These are phyloP conservation scores for Sycophaga agraensis DNA, from an alignment of 1,140 invertebrate genomes.

Conservation along the genomic window DNA sequence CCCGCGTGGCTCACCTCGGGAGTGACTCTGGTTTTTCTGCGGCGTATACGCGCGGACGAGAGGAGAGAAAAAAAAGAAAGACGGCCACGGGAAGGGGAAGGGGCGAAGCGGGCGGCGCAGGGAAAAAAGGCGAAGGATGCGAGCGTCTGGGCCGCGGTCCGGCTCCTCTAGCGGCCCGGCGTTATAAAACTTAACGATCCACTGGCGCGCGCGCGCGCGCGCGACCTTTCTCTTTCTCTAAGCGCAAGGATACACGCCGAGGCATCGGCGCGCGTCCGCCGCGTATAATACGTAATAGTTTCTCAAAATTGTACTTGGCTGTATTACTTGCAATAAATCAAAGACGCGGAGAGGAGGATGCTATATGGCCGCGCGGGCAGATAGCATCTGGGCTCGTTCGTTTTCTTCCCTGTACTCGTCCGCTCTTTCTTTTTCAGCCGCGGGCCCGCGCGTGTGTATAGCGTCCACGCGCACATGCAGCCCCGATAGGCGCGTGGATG, in stretches of 20 bases:
- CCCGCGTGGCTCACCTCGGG: neutral
- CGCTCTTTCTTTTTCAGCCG: neutral
- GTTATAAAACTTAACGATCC: conserved; percentile 27
- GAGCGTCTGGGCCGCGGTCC: neutral
- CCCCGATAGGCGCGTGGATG: too few relatives aligned
- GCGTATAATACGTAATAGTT: conserved; percentile 20
- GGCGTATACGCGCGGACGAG: too few relatives aligned
- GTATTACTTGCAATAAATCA: conserved; percentile 28
- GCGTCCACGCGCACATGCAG: too few relatives aligned
- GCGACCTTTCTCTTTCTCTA: conserved; percentile 6
- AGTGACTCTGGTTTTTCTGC: conserved; percentile 11
- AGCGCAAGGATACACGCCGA: neutral
- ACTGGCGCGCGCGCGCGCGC: too few relatives aligned
- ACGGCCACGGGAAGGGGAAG: too few relatives aligned
- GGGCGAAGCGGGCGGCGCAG: neutral
- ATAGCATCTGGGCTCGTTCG: conserved; percentile 6
- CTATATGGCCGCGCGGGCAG: conserved; percentile 3
- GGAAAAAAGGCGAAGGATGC: neutral
- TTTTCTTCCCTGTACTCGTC: neutral
- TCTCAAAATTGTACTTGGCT: conserved; percentile 23
- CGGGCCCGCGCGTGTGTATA: neutral
- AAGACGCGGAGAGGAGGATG: conserved; percentile 2
- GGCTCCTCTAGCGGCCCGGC: neutral
- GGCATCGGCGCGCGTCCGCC: too few relatives aligned
- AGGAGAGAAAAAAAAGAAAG: too few relatives aligned